Evolutionary conservation across 2,113 vertebrate genomes (phyloP).

Genomic region (Brachirus orientalis): DNA sequence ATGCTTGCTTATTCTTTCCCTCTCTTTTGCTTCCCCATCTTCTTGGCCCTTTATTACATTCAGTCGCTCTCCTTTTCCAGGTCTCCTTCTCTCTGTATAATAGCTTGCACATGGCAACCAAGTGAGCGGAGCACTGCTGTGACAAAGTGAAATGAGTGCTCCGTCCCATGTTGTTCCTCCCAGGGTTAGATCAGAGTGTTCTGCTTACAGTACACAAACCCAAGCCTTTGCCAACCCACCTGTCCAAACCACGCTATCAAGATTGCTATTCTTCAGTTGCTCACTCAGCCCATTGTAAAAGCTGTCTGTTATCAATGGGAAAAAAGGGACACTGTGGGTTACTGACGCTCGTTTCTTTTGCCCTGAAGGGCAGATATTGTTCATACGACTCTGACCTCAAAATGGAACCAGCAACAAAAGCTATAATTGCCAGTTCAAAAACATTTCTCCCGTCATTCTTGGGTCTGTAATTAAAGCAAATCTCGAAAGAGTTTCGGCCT

Average conservation of each 20-base stretch:
- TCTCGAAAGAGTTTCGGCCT: slow-evolving; percentile 53
- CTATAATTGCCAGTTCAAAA: slow-evolving; percentile 58
- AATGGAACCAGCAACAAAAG: slow-evolving; percentile 62
- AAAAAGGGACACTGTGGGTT: slow-evolving; percentile 4
- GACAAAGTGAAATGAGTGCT: slow-evolving; percentile 55
- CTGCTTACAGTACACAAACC: slow-evolving; percentile 57
- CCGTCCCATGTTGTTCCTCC: slow-evolving; percentile 31
- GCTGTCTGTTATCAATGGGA: slow-evolving; percentile 31
- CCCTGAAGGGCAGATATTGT: slow-evolving; percentile 30
- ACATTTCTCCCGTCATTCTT: slow-evolving; percentile 40
- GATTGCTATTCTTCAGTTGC: slow-evolving; percentile 36
- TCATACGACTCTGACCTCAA: slow-evolving; percentile 39
- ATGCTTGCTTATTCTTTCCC: no score
- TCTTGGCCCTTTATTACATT: slow-evolving; percentile 48
- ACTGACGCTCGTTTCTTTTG: slow-evolving; percentile 10
- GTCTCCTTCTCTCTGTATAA: slow-evolving; percentile 59
- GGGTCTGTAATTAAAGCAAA: slow-evolving; percentile 66
- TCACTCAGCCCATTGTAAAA: slow-evolving; percentile 28
- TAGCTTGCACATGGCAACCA: slow-evolving; percentile 75
- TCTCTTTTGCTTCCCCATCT: slow-evolving; percentile 22
- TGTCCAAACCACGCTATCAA: slow-evolving; percentile 61
- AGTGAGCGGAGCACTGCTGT: slow-evolving; percentile 43
- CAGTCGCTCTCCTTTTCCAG: slow-evolving; percentile 37
- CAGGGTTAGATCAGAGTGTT: slow-evolving; percentile 44
- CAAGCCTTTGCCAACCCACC: slow-evolving; percentile 59